Percentiles rank a stretch among this genome's conserved stretches.
Evolutionary conservation across 2,888 invertebrate genomes (phyloP).

Genomic region (Ceramica pisi): DNA sequence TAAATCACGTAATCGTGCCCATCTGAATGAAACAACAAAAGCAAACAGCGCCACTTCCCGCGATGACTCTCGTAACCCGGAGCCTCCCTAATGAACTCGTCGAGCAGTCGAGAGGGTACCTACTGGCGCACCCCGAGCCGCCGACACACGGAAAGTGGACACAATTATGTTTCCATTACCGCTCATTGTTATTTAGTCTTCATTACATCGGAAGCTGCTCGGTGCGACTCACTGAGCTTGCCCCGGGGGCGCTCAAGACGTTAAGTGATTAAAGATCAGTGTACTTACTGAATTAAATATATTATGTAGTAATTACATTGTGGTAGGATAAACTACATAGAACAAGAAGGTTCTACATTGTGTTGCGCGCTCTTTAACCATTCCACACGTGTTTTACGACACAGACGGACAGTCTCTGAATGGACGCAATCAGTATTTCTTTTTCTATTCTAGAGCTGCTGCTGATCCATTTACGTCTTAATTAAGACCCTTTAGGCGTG

Average conservation of each 20-base stretch:
- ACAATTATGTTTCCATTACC: slow-evolving; percentile 42
- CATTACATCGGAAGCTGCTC: slow-evolving; percentile 24
- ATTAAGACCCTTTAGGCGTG: slow-evolving; percentile 10
- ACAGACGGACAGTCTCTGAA: too few species aligned
- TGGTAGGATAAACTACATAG: neutral
- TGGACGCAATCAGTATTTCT: neutral
- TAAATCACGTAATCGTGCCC: slow-evolving; percentile 9
- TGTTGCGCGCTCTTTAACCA: neutral
- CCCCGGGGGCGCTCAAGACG: neutral
- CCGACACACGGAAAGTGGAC: slow-evolving; percentile 13
- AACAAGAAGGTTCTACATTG: neutral
- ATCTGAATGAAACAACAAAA: slow-evolving; percentile 23
- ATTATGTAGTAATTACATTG: neutral
- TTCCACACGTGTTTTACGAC: neutral
- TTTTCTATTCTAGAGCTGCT: neutral
- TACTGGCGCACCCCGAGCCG: neutral
- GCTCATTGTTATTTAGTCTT: slow-evolving; percentile 49
- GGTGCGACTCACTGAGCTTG: neutral
- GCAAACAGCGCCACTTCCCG: slow-evolving; percentile 3
- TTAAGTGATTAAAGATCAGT: neutral
- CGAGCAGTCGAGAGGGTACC: slow-evolving; percentile 17
- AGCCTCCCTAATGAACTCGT: slow-evolving; percentile 32
- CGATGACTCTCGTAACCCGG: neutral
- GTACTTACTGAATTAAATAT: neutral
- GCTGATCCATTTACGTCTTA: neutral